Percentiles rank a stretch among this genome's conserved stretches.
Conservation (phyloP, 2,888 invertebrate genomes). For the Torymus auratus region DNA sequence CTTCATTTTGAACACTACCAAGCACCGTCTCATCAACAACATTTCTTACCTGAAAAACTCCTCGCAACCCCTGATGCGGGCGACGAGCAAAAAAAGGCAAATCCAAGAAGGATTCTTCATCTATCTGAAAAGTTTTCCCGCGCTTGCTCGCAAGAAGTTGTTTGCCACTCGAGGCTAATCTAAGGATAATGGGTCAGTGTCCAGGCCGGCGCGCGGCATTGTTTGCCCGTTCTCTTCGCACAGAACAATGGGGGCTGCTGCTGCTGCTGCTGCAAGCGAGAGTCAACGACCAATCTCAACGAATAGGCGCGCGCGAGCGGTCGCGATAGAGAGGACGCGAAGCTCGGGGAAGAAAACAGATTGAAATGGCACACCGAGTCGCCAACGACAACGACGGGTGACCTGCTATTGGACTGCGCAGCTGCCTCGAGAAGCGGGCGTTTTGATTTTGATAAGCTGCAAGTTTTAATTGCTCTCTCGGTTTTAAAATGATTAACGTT, state of each 20-base stretch:
- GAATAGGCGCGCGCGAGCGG: slow-evolving; percentile 63
- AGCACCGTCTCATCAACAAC: not conserved
- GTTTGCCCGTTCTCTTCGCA: slow-evolving; percentile 63
- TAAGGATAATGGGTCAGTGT: slow-evolving; percentile 65
- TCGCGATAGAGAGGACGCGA: slow-evolving; percentile 52
- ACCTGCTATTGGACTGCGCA: no score
- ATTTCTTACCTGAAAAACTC: not conserved
- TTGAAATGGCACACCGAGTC: slow-evolving; percentile 44
- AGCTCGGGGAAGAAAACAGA: slow-evolving; percentile 23
- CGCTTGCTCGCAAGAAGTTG: slow-evolving; percentile 24
- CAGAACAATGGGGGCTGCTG: slow-evolving; percentile 65
- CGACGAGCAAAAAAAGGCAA: no score
- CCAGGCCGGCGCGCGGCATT: slow-evolving; percentile 62
- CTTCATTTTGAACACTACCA: no score
- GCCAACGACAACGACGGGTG: no score
- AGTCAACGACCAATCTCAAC: slow-evolving; percentile 68
- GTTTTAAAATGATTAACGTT: no score
- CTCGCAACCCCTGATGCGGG: not conserved
- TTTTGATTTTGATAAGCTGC: slow-evolving; percentile 5
- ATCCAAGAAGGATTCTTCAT: slow-evolving; percentile 21
- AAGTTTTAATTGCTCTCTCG: slow-evolving; percentile 1
- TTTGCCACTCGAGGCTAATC: slow-evolving; percentile 65
- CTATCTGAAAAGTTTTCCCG: slow-evolving; percentile 9
- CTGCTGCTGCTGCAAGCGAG: slow-evolving; percentile 48
- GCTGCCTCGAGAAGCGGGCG: no score